A percentile compares a stretch with the other conserved stretches of the same genome.
phyloP scores from a whole-genome alignment of 1,140 invertebrate genomes.

The Ostrea denselamellosa region DNA sequence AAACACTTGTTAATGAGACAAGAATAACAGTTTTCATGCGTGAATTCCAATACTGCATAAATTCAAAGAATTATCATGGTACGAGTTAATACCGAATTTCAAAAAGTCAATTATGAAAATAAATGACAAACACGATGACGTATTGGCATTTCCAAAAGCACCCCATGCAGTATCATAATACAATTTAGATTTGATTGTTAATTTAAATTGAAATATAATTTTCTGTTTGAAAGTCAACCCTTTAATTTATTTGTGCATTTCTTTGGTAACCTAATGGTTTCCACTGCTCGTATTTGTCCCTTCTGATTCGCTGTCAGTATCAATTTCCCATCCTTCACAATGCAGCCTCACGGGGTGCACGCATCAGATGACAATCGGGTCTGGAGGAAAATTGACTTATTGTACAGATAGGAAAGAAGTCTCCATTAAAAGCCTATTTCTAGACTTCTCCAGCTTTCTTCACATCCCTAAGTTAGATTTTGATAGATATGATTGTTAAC shows the following conservation, averaged over 20 bases:
- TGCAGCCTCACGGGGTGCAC: background rate
- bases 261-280: conserved; percentile 23
- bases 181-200: conserved; percentile 18
- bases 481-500: conserved; percentile 30
- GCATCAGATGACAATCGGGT: background rate
- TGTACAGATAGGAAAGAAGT: conserved; percentile 13
- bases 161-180: conserved; percentile 6
- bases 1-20: background rate
- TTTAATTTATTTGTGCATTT: conserved; percentile 37
- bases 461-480: conserved; percentile 13
- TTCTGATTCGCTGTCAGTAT: background rate
- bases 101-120: conserved; percentile 26
- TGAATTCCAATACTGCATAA: background rate
- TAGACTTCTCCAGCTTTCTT: background rate
- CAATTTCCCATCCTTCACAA: background rate
- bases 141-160: conserved; percentile 3
- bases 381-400: background rate
- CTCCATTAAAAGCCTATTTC: conserved; percentile 17
- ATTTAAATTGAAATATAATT: conserved; percentile 25
- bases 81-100: conserved; percentile 13
- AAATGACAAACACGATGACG: background rate
- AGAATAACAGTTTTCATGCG: background rate
- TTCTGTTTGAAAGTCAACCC: conserved; percentile 35
- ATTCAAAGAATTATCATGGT: background rate
- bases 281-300: background rate